Percentiles rank a stretch among this genome's conserved stretches.
These are phyloP conservation scores for Octonoba sinensis DNA, from an alignment of 2,888 invertebrate species.

Conservation along the genomic window DNA sequence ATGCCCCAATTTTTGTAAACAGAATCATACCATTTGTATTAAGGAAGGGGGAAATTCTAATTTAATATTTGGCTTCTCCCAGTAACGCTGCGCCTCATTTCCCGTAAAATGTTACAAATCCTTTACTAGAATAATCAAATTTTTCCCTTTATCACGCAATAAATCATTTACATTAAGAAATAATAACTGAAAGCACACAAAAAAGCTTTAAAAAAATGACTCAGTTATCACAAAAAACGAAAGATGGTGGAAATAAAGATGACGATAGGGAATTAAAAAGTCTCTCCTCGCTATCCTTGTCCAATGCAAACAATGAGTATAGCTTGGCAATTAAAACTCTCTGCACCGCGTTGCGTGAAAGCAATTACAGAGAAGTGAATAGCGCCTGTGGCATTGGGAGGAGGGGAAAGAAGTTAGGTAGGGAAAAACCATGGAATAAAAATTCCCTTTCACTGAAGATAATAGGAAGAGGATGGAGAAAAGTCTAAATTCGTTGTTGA, in stretches of 20 bases:
- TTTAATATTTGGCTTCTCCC: no score
- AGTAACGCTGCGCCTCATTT: no score
- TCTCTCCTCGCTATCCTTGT: constrained; percentile 33
- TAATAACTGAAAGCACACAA: not conserved
- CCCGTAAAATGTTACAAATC: no score
- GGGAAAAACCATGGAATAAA: constrained; percentile 14
- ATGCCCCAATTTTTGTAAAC: no score
- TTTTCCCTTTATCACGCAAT: not conserved
- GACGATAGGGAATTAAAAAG: constrained; percentile 8
- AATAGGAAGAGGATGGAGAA: not conserved
- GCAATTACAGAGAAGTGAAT: constrained; percentile 51
- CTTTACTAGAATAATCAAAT: no score
- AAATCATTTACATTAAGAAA: not conserved
- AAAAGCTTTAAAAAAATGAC: not conserved
- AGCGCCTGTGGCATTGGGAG: constrained; percentile 25
- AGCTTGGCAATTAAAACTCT: constrained; percentile 48
- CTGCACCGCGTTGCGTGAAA: constrained; percentile 34
- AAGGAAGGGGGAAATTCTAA: no score
- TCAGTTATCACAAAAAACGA: not conserved
- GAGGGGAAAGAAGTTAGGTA: constrained; percentile 8
- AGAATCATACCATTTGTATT: no score
- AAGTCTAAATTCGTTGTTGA: not conserved
- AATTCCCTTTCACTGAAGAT: constrained; percentile 19
- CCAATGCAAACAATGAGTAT: constrained; percentile 44
- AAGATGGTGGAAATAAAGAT: constrained; percentile 2